Percentiles rank a stretch among this genome's conserved stretches.
Evolutionary conservation across 2,797 vertebrate species (phyloP).

Genomic region (Fistularia commersonii): DNA sequence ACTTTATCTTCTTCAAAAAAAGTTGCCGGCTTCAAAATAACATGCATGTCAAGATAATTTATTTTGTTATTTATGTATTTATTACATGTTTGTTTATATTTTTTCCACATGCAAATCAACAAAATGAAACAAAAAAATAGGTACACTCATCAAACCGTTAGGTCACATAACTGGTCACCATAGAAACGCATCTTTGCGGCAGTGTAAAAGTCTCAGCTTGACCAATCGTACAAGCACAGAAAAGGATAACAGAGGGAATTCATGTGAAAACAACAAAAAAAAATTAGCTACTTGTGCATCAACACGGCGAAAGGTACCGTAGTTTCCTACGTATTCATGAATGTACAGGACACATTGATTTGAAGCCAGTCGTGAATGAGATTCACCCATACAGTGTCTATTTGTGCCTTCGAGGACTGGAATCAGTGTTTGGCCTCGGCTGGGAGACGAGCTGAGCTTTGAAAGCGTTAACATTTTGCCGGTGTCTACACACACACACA

Average conservation of each 20-base stretch:
- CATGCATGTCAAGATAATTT: conserved; percentile 56
- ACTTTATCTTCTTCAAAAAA: conserved; percentile 42
- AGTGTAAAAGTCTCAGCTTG: conserved; percentile 22
- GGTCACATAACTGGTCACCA: too few relatives aligned
- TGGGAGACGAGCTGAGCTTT: conserved; percentile 49
- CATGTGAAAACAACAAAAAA: conserved; percentile 14
- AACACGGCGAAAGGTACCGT: conserved; percentile 42
- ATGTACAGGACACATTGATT: conserved; percentile 72
- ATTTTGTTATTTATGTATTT: conserved; percentile 74
- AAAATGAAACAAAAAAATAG: too few relatives aligned
- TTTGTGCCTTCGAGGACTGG: conserved; percentile 76
- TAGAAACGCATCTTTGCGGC: too few relatives aligned
- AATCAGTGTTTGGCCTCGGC: conserved; percentile 60
- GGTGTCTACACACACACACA: conserved; percentile 21
- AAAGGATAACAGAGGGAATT: not conserved
- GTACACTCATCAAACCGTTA: too few relatives aligned
- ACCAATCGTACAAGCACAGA: conserved; percentile 43
- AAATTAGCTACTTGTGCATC: conserved; percentile 19
- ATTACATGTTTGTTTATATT: conserved; percentile 56
- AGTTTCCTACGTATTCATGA: conserved; percentile 54
- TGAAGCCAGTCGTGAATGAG: conserved; percentile 50
- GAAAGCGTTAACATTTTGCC: conserved; percentile 35
- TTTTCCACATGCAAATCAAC: conserved; percentile 7
- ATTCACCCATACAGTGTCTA: conserved; percentile 72
- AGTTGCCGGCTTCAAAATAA: conserved; percentile 37